Conservation (phyloP, 2,797 vertebrate genomes). For the Caiman crocodilus region DNA sequence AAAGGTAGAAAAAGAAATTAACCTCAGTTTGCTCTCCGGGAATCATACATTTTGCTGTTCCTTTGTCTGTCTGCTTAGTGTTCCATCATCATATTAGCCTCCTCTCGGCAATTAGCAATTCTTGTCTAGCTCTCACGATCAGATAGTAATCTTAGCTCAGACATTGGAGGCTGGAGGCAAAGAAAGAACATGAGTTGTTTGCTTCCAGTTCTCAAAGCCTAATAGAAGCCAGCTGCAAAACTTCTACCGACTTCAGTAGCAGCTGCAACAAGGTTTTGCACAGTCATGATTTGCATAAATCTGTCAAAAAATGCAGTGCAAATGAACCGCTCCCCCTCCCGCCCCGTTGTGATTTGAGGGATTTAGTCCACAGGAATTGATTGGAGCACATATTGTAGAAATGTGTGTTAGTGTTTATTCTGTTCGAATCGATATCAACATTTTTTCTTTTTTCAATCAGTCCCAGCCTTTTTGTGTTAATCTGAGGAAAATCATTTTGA, state of each 20-base stretch:
- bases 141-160: neutral
- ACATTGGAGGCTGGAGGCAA: neutral
- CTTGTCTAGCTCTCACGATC: neutral
- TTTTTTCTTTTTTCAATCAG: neutral
- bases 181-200: neutral
- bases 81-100: rapidly evolving
- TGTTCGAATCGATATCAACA: neutral
- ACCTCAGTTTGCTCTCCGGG: neutral
- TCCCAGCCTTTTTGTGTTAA: neutral
- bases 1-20: neutral
- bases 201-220: neutral
- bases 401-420: neutral
- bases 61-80: neutral
- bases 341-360: too few species aligned
- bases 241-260: rapidly evolving
- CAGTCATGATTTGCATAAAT: neutral
- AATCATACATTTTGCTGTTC: neutral
- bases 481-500: neutral
- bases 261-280: neutral
- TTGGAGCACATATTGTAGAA: neutral
- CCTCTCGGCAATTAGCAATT: neutral
- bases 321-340: neutral
- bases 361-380: too few species aligned
- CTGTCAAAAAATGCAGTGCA: neutral
- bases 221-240: neutral